Evolutionary conservation across 2,797 vertebrate genomes (phyloP).

Genomic region (Anas flavirostris): DNA sequence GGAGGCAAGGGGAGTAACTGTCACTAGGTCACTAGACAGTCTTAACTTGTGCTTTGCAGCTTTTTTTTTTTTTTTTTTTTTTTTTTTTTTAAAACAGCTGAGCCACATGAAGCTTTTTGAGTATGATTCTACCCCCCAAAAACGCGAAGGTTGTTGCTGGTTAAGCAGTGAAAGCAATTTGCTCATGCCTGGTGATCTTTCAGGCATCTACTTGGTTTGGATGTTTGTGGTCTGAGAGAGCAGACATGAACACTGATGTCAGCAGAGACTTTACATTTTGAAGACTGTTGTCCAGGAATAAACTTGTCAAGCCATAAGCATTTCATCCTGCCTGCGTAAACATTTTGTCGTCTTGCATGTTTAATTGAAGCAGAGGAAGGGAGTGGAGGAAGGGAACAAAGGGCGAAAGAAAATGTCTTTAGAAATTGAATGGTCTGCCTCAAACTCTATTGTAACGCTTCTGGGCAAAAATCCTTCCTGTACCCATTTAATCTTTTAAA

Average conservation of each 20-base stretch:
- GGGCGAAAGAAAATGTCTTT: not conserved
- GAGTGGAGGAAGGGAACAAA: not conserved
- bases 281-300: constrained; percentile 12
- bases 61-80: not conserved
- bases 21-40: not conserved
- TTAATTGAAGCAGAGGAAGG: not conserved
- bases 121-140: not conserved
- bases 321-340: not conserved
- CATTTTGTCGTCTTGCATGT: not conserved
- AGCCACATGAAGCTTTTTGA: not conserved
- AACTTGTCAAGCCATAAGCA: not conserved
- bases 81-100: not conserved
- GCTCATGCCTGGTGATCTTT: not conserved
- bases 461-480: not conserved
- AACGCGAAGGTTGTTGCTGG: not conserved
- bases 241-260: not conserved
- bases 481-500: not conserved
- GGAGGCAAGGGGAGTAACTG: not conserved
- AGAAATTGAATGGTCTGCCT: not conserved
- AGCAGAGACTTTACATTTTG: constrained; percentile 16
- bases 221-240: constrained; percentile 36
- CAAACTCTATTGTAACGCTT: not conserved
- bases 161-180: not conserved
- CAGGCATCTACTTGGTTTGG: constrained; percentile 18
- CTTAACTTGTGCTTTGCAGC: not conserved